Base-by-base conservation (phyloP, 2,888 invertebrate genomes). In the Scaptomyza reducta region DNA sequence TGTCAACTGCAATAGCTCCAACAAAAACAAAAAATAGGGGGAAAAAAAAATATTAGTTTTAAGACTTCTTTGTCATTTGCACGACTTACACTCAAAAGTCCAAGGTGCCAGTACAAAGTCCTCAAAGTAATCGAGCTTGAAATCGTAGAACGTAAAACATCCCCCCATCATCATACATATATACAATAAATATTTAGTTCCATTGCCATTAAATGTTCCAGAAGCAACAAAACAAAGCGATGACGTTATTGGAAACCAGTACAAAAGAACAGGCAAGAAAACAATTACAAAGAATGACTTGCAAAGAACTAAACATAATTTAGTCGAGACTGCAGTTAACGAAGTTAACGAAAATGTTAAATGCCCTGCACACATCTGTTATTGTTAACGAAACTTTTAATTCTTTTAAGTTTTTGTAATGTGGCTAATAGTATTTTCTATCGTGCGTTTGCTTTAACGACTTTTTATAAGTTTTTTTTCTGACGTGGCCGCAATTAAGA, bases 71-170 rank as follows among this genome's bases (percentile, higher is more conserved):
- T 42, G 42, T 40, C n/a, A 44, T 27, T 47, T 57, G 58, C 45
- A 41, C 10, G 22, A 14, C 49, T 51, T 27, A 35, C 75, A 49
- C 31, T 6, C 10, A 31, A 9, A 10, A 59, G 9, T 33, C 46
- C 45, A 33, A 22, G 3, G 31, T 33, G n/a, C 3, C n/a, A 6
- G 76, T 70, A 10, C 76, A 59, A 74, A 75, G 76, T 74, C 66
- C 44, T 54, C 60, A 13, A 13, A 13, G 77, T 63, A 77, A 67
- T 76, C 60, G 67, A 71, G 49, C 54, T 66, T 51, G 45, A 70
- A 59, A 63, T 59, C 35, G 40, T 50, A 56, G 59, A 60, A 57
- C 55, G 13, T 25, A 11, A 22, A 49, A 10, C 49, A 31, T 46
- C 13, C 42, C 16, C 40, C 1, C 27, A 27, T 22, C 22, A 27